Evolutionary conservation across 2,888 invertebrate species (phyloP).

Genomic region (Drosophila testacea): DNA sequence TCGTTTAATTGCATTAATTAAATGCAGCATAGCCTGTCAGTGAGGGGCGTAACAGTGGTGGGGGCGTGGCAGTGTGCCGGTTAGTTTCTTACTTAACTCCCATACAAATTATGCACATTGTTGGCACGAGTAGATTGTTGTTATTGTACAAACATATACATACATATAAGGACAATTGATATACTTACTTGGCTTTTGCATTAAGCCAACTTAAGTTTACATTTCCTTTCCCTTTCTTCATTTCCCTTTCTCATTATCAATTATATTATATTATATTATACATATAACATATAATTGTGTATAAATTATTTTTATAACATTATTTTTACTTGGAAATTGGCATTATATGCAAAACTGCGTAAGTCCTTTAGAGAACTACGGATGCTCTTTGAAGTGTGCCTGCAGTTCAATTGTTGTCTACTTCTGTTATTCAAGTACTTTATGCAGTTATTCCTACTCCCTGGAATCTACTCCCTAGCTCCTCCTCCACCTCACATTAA

Average conservation of each 20-base stretch:
- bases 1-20: conserved; percentile 75
- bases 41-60: conserved; percentile 13
- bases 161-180: background rate
- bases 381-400: background rate
- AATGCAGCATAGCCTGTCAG: conserved; percentile 52
- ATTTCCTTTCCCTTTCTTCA: too few relatives aligned
- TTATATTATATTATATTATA: background rate
- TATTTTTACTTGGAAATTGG: background rate
- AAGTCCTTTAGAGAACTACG: background rate
- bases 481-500: background rate
- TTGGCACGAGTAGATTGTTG: conserved; percentile 8
- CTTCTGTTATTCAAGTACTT: background rate
- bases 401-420: background rate
- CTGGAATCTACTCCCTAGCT: background rate
- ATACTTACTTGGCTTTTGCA: background rate
- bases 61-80: conserved; percentile 25
- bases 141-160: background rate
- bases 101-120: conserved; percentile 48
- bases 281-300: background rate
- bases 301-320: background rate
- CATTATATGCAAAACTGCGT: background rate
- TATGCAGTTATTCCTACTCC: background rate
- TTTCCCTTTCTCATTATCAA: too few relatives aligned
- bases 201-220: background rate
- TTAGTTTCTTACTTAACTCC: conserved; percentile 20